Percentiles rank a stretch among this genome's conserved stretches.
These are phyloP conservation scores for Silurus glanis DNA, from an alignment of 2,113 vertebrate species.

Conservation along the genomic window DNA sequence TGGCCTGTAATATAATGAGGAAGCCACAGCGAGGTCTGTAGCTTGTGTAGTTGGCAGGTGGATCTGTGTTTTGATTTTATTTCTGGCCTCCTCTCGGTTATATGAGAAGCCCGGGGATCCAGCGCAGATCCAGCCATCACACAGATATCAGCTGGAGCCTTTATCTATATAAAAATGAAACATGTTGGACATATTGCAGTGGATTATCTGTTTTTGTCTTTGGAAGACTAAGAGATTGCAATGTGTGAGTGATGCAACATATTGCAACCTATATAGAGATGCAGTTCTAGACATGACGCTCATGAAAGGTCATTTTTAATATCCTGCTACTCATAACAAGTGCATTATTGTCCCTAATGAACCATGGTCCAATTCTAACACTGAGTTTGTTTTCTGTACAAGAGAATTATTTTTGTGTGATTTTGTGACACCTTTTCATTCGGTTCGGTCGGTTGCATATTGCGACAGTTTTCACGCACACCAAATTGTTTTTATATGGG, in stretches of 20 bases:
- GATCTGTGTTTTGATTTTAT: conserved; percentile 39
- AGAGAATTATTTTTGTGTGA: neutral
- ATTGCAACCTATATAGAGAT: conserved; percentile 11
- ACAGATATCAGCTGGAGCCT: conserved; percentile 16
- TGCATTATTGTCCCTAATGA: conserved; percentile 4
- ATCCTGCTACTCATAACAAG: neutral
- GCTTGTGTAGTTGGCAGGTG: neutral
- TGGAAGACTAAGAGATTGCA: conserved; percentile 16
- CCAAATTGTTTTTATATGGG: neutral
- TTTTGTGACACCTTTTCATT: neutral
- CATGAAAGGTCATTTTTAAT: neutral
- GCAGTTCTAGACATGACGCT: neutral
- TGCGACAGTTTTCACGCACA: neutral
- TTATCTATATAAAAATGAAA: conserved; percentile 15
- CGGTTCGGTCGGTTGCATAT: neutral
- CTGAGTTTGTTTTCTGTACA: neutral
- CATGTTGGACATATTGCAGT: conserved; percentile 13
- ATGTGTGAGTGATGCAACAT: conserved; percentile 4
- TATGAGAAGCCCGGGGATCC: conserved; percentile 5
- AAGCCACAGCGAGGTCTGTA: conserved; percentile 21
- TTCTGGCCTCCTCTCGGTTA: conserved; percentile 13
- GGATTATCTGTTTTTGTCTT: conserved; percentile 7
- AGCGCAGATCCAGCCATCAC: neutral
- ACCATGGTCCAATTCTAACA: neutral
- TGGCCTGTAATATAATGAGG: conserved; percentile 40